Evolutionary conservation across 2,888 invertebrate genomes (phyloP).

Genomic region (Cerastoderma edule): DNA sequence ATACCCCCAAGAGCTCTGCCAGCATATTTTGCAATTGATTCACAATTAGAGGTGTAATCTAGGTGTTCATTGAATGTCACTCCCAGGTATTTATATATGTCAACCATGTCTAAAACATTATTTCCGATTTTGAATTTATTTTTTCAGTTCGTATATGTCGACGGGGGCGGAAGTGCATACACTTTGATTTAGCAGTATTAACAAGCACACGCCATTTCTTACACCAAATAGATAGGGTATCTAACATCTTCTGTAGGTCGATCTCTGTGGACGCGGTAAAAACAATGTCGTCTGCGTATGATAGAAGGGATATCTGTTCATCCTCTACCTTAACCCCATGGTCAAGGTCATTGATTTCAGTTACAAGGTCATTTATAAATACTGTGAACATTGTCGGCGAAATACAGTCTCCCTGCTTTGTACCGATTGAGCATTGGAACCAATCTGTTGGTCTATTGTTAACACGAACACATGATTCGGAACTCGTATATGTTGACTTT

Average conservation of each 20-base stretch:
- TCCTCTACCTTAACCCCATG: slow-evolving; percentile 24
- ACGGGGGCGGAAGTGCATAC: slow-evolving; percentile 24
- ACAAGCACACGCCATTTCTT: slow-evolving; percentile 32
- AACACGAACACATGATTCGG: slow-evolving; percentile 11
- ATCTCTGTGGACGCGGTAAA: slow-evolving; percentile 14
- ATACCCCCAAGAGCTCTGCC: neutral
- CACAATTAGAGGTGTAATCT: neutral
- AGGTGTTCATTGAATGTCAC: neutral
- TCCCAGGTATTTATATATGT: neutral
- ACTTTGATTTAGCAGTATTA: slow-evolving; percentile 28
- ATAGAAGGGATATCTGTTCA: slow-evolving; percentile 12
- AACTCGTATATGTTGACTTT: neutral
- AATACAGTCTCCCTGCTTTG: slow-evolving; percentile 28
- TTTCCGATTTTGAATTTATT: too few species aligned
- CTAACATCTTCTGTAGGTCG: slow-evolving; percentile 34
- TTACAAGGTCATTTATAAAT: slow-evolving; percentile 32
- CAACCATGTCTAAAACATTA: too few species aligned
- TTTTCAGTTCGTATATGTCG: too few species aligned
- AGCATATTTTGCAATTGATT: neutral
- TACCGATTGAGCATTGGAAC: slow-evolving; percentile 24
- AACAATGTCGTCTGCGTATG: slow-evolving; percentile 43
- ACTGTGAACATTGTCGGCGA: slow-evolving; percentile 38
- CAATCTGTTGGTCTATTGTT: slow-evolving; percentile 35
- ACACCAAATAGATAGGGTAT: slow-evolving; percentile 33
- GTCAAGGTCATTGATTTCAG: slow-evolving; percentile 31